These are phyloP conservation scores for Varanus komodoensis DNA, from an alignment of 2,113 vertebrate species.

Conservation along the genomic window DNA sequence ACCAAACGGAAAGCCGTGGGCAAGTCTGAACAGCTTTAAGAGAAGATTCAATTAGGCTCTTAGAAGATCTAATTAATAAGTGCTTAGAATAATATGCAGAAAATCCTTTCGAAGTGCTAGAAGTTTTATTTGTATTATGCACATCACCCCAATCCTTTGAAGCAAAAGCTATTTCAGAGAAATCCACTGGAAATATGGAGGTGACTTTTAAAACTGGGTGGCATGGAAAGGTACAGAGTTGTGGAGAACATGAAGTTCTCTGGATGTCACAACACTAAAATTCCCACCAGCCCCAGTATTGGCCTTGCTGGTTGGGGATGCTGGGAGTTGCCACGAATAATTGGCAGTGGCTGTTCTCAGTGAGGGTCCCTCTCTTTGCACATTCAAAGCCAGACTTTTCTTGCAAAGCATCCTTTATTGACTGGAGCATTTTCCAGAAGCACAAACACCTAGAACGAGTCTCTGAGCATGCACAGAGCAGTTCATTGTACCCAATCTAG, in stretches of 20 bases:
- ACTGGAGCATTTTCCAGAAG: too few species aligned
- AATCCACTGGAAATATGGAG: constrained; percentile 10
- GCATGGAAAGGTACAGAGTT: constrained; percentile 10
- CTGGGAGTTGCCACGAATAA: too few species aligned
- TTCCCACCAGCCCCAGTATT: too few species aligned
- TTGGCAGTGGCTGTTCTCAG: too few species aligned
- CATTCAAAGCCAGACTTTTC: too few species aligned
- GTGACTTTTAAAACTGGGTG: not conserved
- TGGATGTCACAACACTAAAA: too few species aligned
- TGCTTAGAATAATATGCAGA: constrained; percentile 40
- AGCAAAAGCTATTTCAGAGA: constrained; percentile 13
- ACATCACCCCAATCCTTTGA: constrained; percentile 28
- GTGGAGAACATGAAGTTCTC: not conserved
- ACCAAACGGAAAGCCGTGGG: constrained; percentile 54
- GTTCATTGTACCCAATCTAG: too few species aligned
- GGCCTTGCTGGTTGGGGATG: too few species aligned
- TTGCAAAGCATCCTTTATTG: too few species aligned
- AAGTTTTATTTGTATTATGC: constrained; percentile 36
- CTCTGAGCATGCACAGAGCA: too few species aligned
- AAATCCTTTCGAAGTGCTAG: constrained; percentile 49
- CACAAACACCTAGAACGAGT: too few species aligned
- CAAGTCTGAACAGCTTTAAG: constrained; percentile 52
- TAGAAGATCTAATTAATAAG: constrained; percentile 63
- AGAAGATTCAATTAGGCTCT: constrained; percentile 67
- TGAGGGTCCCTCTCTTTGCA: too few species aligned